Evolutionary conservation across 2,888 invertebrate species (phyloP), one percentile per base, ranked within the genome.

Genomic region (Eumerus sabulonum): DNA sequence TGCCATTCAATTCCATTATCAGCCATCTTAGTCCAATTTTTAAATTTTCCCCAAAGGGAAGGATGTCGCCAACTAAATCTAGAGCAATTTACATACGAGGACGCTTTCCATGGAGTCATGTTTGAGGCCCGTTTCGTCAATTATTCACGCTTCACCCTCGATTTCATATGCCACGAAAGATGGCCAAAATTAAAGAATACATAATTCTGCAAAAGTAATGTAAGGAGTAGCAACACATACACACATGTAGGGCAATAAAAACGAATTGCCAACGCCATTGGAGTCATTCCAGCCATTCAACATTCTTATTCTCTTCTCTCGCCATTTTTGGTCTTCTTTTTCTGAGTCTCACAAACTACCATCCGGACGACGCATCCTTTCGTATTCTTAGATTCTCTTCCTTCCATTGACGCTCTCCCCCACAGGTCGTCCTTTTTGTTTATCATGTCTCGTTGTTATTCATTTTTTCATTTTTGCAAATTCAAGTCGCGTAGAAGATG

Each of bases 221-320:
- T 7, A 27, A 27, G 27, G 7, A 27, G 7, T 27, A 48, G 17
- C 60, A 42, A 36, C 13, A 35, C 13, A 64, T 51, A 57, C 71
- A 73, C 73, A 73, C 73, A 79, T 79, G 73, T 68, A 73, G 53
- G 68, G 63, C 74, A 74, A 74, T 79, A 79, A 79, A 79, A 79
- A 68, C 74, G 68, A 79, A 79, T 79, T 79, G 64, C 79, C 73
- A 68, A 70, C 74, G 59, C 68, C 56, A 74, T 79, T 74, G 62
- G 74, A 74, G 68, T 59, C 63, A 63, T 79, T 68, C 57, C 36
- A 54, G 73, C 53, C 51, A 60, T 72, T 72, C 72, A 66, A 72
- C 27, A 27, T 27, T 27, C 27, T 48, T 68, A 57, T 40, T 56
- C 44, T 38, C 38, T 60, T 53, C 27, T 36, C 3, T 42, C 18